Conservation (phyloP, 2,113 vertebrate genomes). For the Toxotes jaculatrix region DNA sequence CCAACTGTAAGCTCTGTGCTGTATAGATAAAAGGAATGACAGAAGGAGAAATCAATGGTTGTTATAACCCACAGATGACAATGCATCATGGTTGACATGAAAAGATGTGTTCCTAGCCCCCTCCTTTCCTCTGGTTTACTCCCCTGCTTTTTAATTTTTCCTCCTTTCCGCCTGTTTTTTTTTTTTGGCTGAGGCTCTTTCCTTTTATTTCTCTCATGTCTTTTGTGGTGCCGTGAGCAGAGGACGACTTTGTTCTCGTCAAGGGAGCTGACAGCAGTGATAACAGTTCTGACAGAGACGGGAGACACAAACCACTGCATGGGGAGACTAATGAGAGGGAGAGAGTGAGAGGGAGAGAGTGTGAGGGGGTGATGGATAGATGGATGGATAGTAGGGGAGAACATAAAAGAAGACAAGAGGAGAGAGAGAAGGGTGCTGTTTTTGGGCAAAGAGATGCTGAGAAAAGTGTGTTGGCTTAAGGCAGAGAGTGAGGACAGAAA, state of each 20-base stretch:
- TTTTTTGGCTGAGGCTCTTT: constrained; percentile 69
- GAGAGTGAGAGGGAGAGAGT: constrained; percentile 38
- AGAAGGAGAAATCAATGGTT: constrained; percentile 74
- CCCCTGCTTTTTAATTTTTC: constrained; percentile 69
- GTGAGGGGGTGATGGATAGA: constrained; percentile 52
- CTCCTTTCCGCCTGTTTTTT: constrained; percentile 53
- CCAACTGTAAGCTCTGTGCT: constrained; percentile 78
- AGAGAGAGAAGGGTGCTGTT: constrained; percentile 40
- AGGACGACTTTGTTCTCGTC: constrained; percentile 85
- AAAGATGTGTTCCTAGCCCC: constrained; percentile 73
- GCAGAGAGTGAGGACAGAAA: constrained; percentile 48
- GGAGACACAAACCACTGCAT: constrained; percentile 80
- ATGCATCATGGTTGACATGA: constrained; percentile 77
- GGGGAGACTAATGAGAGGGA: constrained; percentile 81
- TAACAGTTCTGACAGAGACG: constrained; percentile 85
- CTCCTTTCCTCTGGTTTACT: constrained; percentile 67
- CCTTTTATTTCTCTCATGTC: constrained; percentile 80
- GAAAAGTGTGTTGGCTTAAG: constrained; percentile 59
- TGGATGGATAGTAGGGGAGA: constrained; percentile 49
- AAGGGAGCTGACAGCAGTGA: constrained; percentile 84
- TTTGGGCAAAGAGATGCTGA: constrained; percentile 40
- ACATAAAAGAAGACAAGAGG: constrained; percentile 51
- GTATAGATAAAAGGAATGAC: constrained; percentile 78
- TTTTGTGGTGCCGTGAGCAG: constrained; percentile 82
- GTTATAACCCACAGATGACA: constrained; percentile 79